Base-by-base conservation (phyloP, 2,113 vertebrate species). In the Actinemys pallida region DNA sequence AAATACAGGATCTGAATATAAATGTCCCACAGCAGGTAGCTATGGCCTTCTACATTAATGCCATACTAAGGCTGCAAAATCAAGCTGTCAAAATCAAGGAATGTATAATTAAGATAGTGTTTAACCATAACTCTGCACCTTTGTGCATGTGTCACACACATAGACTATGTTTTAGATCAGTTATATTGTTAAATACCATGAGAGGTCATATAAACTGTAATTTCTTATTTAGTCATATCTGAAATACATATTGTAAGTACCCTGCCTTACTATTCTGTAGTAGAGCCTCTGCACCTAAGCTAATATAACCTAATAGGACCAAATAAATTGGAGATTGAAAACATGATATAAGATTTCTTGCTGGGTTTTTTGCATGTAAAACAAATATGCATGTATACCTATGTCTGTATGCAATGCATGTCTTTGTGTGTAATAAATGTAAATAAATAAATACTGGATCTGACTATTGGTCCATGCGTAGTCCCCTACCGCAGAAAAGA, bases 341-440 rank as follows among this genome's bases (percentile, higher is more conserved):
- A 53, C 3, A 2, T 16, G 42, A 39, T 31, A 42, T 91, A 10
- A 69, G 53, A 16, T 17, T 80, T 72, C 31, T 13, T 4, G 16
- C 87, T 78, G 39, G 47, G 5, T n/a, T 69, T 90, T 92, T 83
- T 80, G 22, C 29, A 29, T 76, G 29, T 27, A 81, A 87, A 87
- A 25, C 19, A 5, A 11, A 78, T 42, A 16, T 76, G 29, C n/a
- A 88, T 52, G 14, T 87, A 2, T 50, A 4, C 2, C 49, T 45
- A 12, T 84, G 24, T 50, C 22, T 52, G 50, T 69, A 54, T 1
- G 45, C 50, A 27, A 52, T 35, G 29, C 76, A 39, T 75, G 14
- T 17, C 29, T 87, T 13, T 19, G 16, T 47, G 49, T 57, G 4
- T 85, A 17, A 4, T 29, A 24, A 29, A 11, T 6, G 5, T n/a